phyloP scores from a whole-genome alignment of 1,140 invertebrate species.

The Leptoteleia sp. region DNA sequence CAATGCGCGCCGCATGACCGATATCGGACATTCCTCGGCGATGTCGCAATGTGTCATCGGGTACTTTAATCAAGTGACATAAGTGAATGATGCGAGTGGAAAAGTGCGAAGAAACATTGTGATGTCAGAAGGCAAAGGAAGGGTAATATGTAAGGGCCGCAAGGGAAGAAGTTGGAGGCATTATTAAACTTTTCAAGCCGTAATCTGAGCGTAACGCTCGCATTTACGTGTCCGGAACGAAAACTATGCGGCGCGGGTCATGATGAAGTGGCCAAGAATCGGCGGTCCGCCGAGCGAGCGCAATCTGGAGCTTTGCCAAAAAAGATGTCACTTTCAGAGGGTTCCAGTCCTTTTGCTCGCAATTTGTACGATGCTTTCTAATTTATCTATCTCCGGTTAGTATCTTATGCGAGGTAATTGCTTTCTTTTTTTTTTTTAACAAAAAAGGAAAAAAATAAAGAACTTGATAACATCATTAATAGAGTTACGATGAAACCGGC shows the following conservation, averaged over 20 bases:
- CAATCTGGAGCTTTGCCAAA: slow-evolving; percentile 74
- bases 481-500: no score
- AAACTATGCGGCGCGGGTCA: slow-evolving; percentile 76
- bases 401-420: slow-evolving; percentile 59
- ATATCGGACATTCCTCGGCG: slow-evolving; percentile 50
- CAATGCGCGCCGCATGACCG: slow-evolving; percentile 38
- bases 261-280: slow-evolving; percentile 78
- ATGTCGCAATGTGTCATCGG: slow-evolving; percentile 59
- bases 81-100: slow-evolving; percentile 62
- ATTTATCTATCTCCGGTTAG: slow-evolving; percentile 74
- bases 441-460: no score
- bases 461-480: slow-evolving; percentile 56
- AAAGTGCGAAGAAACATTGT: slow-evolving; percentile 64
- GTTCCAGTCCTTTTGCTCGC: slow-evolving; percentile 73
- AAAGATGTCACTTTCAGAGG: slow-evolving; percentile 71
- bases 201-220: slow-evolving; percentile 72
- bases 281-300: slow-evolving; percentile 73
- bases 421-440: no score
- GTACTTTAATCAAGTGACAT: slow-evolving; percentile 62
- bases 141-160: slow-evolving; percentile 54
- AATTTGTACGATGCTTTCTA: slow-evolving; percentile 73
- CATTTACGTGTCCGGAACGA: slow-evolving; percentile 76
- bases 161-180: slow-evolving; percentile 67
- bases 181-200: slow-evolving; percentile 74
- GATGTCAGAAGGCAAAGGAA: slow-evolving; percentile 45